Conservation (phyloP, 2,888 invertebrate species). For the Euplagia quadripunctaria region DNA sequence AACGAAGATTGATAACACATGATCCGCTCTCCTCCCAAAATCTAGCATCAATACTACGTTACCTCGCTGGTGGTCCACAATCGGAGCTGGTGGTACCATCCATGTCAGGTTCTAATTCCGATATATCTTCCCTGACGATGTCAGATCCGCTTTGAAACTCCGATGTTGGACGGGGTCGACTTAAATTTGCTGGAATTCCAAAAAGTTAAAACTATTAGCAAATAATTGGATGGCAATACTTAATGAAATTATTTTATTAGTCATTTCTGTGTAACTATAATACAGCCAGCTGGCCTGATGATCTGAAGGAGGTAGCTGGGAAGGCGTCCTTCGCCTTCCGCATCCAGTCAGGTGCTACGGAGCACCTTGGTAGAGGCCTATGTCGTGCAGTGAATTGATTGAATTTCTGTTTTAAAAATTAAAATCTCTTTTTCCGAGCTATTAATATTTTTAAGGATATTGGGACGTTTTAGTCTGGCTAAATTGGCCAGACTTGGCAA, state of each 20-base stretch:
- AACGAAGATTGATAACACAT: conserved; percentile 31
- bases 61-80: conserved; percentile 91
- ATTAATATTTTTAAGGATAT: too few species aligned
- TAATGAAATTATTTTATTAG: neutral
- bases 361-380: too few species aligned
- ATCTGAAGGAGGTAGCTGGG: too few species aligned
- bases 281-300: too few species aligned
- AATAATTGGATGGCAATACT: neutral
- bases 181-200: conserved; percentile 71
- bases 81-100: conserved; percentile 76
- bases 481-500: too few species aligned
- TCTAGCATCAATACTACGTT: conserved; percentile 51
- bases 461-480: too few species aligned
- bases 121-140: conserved; percentile 87
- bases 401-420: too few species aligned
- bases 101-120: conserved; percentile 85
- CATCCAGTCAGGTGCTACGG: too few species aligned
- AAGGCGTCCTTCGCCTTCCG: too few species aligned
- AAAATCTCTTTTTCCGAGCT: too few species aligned
- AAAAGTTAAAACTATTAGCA: neutral
- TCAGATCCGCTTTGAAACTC: conserved; percentile 85
- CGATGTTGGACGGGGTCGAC: conserved; percentile 79
- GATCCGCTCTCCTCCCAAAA: conserved; percentile 38
- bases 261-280: too few species aligned
- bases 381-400: too few species aligned